Evolutionary conservation across 2,888 invertebrate species (phyloP).

Genomic region (Drosophila nigricruria): DNA sequence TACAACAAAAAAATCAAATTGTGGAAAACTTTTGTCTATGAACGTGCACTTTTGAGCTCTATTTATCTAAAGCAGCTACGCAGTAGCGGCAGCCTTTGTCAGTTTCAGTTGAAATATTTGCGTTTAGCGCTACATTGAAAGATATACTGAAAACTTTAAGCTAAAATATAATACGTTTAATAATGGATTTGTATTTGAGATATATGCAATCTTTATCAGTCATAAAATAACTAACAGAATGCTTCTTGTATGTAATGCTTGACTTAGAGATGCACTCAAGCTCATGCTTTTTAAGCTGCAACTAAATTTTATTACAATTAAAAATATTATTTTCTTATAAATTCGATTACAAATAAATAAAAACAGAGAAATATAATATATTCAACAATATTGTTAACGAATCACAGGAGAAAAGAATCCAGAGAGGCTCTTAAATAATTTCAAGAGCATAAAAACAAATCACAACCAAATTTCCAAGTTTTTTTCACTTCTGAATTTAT

Average conservation of each 20-base stretch:
- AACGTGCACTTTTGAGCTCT: constrained; percentile 63
- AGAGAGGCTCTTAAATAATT: constrained; percentile 39
- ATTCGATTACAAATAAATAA: neutral
- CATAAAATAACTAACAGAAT: no score
- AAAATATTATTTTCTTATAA: no score
- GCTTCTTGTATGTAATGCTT: no score
- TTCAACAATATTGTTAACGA: no score
- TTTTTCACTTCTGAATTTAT: constrained; percentile 51
- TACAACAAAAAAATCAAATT: constrained; percentile 19
- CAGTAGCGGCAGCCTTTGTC: constrained; percentile 9
- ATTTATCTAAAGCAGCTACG: constrained; percentile 42
- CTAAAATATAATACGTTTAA: neutral
- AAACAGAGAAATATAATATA: no score
- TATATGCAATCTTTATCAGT: no score
- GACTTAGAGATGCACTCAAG: no score
- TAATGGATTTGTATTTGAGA: neutral
- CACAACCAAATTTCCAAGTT: constrained; percentile 52
- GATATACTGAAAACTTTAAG: neutral
- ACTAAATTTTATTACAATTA: no score
- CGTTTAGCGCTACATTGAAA: constrained; percentile 11
- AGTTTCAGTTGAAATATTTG: constrained; percentile 46
- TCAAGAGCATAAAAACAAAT: constrained; percentile 59
- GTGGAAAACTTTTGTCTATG: constrained; percentile 62
- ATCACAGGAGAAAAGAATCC: constrained; percentile 7
- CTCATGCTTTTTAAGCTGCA: no score